Evolutionary conservation across 2,113 vertebrate genomes (phyloP), one percentile per base, ranked within the genome.

Genomic region (Myiopsitta monachus): DNA sequence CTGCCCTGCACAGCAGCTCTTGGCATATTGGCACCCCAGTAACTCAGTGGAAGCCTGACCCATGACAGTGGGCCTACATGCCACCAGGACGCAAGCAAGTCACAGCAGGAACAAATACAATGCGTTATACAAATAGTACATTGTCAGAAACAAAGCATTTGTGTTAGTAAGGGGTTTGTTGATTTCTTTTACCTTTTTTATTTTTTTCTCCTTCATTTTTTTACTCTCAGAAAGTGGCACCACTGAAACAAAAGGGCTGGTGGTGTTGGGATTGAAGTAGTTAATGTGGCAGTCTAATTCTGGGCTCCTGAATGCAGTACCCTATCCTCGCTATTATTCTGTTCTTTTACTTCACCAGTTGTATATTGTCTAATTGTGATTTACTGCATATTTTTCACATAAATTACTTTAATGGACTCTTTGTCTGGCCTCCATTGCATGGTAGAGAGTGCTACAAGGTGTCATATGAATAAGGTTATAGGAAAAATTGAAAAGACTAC

Each of bases 341-440:
- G 22, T 73, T 82, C 59, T 52, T 69, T 73, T 72, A 62, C 57
- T 67, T 88, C 75, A n/a, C 52, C 23, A 72, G 79, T 77, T 63
- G 75, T 46, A 52, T 86, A 72, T 88, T 82, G 84, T 77, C 76
- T 88, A 69, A 86, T 85, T 82, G 59, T 88, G 84, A 81, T 73
- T 93, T 91, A 74, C 80, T 59, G 54, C 47, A 28, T 82, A 68
- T 88, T 93, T 93, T 84, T 82, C 88, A 73, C 63, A 86, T 85
- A 91, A 85, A 86, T 91, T 87, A 88, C 41, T 77, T 76, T 77
- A 82, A 93, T 93, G 59, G 83, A 38, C 52, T 38, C 91, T 93
- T 79, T 91, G 79, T 62, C 69, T 76, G 55, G 67, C 17, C 73
- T 79, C 7, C 57, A 3, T 70, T 80, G 83, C 39, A 14, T 49